phyloP scores from a whole-genome alignment of 1,140 invertebrate genomes.

The Rhagoletis zephyria region DNA sequence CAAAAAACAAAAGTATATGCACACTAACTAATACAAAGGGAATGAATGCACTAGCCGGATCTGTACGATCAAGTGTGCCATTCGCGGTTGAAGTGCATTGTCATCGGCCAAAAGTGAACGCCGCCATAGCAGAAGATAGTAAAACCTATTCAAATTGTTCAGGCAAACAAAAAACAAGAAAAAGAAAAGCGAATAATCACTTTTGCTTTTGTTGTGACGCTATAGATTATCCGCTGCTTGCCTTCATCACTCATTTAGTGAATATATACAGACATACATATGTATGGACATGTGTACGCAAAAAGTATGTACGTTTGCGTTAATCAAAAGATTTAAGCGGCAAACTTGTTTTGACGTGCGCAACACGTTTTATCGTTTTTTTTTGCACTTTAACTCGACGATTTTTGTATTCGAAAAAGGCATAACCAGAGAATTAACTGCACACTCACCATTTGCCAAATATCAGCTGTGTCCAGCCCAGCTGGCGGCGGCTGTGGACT shows the following conservation, averaged over 20 bases:
- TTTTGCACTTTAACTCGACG: neutral
- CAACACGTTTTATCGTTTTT: conserved; percentile 4
- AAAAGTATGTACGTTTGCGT: too few relatives aligned
- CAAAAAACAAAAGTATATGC: neutral
- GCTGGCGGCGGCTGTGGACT: conserved; percentile 71
- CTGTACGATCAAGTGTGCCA: conserved; percentile 42
- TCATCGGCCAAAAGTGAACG: conserved; percentile 32
- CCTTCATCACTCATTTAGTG: neutral
- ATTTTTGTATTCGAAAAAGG: neutral
- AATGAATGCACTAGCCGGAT: neutral
- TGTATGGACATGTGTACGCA: neutral
- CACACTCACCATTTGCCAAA: conserved; percentile 71
- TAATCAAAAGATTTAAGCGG: conserved; percentile 53
- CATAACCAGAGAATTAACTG: neutral
- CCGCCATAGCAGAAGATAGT: neutral
- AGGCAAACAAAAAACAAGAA: neutral
- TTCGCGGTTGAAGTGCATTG: conserved; percentile 39
- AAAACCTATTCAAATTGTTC: neutral
- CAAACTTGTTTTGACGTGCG: conserved; percentile 39
- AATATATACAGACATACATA: neutral
- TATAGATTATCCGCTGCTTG: neutral
- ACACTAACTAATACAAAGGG: too few relatives aligned
- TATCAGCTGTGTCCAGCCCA: conserved; percentile 69
- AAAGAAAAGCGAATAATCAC: neutral
- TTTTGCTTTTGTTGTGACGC: conserved; percentile 1